A percentile compares a stretch with the other conserved stretches of the same genome.
These are phyloP conservation scores for Syngnathus floridae DNA, from an alignment of 2,113 vertebrate species.

Conservation along the genomic window DNA sequence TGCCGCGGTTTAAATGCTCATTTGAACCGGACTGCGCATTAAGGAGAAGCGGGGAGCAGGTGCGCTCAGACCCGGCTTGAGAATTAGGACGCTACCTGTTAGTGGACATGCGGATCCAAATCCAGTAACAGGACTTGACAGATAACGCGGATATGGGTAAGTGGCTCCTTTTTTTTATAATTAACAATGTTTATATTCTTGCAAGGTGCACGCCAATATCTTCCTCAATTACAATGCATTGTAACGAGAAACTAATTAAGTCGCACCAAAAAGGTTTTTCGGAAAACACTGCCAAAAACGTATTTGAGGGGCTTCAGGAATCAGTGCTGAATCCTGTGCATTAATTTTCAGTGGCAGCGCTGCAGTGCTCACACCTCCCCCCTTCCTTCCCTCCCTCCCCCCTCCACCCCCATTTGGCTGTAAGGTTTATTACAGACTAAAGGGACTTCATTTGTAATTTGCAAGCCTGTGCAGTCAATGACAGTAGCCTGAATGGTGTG, in stretches of 20 bases:
- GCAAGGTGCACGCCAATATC: no score
- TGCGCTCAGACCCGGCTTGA: constrained; percentile 52
- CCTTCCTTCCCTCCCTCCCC: neutral
- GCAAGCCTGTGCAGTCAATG: neutral
- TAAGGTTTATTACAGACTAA: constrained; percentile 9
- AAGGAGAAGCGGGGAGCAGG: constrained; percentile 50
- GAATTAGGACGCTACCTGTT: constrained; percentile 63
- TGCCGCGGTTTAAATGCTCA: constrained; percentile 28
- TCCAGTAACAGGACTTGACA: constrained; percentile 68
- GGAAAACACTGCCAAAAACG: neutral
- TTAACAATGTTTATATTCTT: neutral
- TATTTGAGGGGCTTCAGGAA: constrained; percentile 28
- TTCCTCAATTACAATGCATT: neutral
- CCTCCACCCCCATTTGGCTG: constrained; percentile 9
- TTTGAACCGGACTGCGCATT: constrained; percentile 45
- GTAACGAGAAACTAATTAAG: neutral
- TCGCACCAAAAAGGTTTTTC: neutral
- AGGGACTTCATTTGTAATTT: constrained; percentile 2
- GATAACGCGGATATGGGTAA: constrained; percentile 71
- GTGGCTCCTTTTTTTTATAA: constrained; percentile 32
- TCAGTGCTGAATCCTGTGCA: constrained; percentile 31
- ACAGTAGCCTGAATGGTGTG: neutral
- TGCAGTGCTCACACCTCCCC: constrained; percentile 38
- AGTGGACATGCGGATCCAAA: constrained; percentile 62
- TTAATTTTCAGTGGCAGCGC: constrained; percentile 45